These are phyloP conservation scores for Pygoscelis adeliae DNA, from an alignment of 2,113 vertebrate species.

Conservation along the genomic window DNA sequence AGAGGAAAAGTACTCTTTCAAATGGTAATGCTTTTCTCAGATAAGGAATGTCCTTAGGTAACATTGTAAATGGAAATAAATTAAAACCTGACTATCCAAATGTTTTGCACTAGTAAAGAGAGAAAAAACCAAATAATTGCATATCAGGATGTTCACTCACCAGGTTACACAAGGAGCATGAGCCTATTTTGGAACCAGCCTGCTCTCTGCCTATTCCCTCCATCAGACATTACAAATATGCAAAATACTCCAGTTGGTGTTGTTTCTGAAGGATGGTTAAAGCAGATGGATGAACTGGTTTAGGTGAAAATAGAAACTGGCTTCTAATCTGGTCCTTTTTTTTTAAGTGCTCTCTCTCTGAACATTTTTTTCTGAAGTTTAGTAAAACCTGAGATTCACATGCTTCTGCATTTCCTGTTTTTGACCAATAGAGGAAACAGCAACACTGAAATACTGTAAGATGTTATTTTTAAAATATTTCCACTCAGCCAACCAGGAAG, in stretches of 20 bases:
- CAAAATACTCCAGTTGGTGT: neutral
- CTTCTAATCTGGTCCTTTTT: neutral
- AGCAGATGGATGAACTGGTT: neutral
- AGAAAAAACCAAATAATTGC: conserved; percentile 43
- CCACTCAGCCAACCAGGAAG: conserved; percentile 70
- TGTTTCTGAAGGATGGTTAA: conserved; percentile 9
- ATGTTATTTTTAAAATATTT: conserved; percentile 73
- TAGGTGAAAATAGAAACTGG: conserved; percentile 33
- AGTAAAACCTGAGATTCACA: conserved; percentile 24
- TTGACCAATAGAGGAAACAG: conserved; percentile 70
- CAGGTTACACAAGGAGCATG: conserved; percentile 17
- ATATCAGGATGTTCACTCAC: conserved; percentile 33
- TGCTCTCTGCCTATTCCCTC: conserved; percentile 10
- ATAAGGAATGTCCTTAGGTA: conserved; percentile 62
- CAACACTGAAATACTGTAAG: conserved; percentile 67
- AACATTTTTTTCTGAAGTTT: conserved; percentile 27
- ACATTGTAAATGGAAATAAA: conserved; percentile 51
- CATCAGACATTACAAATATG: neutral
- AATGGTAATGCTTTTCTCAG: conserved; percentile 25
- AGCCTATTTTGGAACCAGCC: conserved; percentile 25
- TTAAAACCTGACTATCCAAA: conserved; percentile 42
- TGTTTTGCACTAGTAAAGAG: conserved; percentile 5
- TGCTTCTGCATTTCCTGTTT: conserved; percentile 77
- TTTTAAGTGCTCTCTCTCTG: neutral
- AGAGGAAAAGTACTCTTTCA: neutral